Percentiles rank a stretch among this genome's conserved stretches.
These are phyloP conservation scores for Hydrocynus forskahlii DNA, from an alignment of 2,797 vertebrate species.

Conservation along the genomic window DNA sequence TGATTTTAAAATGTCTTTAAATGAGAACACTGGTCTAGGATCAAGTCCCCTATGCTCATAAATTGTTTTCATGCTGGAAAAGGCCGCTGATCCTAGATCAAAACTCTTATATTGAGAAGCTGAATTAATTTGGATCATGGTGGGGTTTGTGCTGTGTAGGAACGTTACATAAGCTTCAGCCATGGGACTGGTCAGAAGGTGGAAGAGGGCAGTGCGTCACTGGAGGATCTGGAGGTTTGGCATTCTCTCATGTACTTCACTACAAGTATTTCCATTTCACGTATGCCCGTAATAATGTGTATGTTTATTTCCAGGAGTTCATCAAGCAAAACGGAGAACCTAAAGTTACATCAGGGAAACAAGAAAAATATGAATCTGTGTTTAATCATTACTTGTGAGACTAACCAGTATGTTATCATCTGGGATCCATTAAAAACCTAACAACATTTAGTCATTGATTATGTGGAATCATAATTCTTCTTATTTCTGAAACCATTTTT, in stretches of 20 bases:
- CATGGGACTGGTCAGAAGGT: constrained; percentile 68
- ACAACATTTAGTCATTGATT: background rate
- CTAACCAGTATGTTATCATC: background rate
- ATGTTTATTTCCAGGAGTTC: constrained; percentile 65
- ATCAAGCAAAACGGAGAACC: constrained; percentile 70
- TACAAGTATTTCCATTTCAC: background rate
- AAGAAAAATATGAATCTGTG: constrained; percentile 74
- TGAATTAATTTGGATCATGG: background rate
- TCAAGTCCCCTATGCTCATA: background rate
- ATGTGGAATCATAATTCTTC: background rate
- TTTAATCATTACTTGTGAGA: constrained; percentile 71
- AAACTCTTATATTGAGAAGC: background rate
- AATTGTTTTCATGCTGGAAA: background rate
- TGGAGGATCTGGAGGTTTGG: constrained; percentile 74
- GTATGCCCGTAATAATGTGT: background rate
- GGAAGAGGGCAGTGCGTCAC: constrained; percentile 65
- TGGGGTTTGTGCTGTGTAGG: constrained; percentile 60
- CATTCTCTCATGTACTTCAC: background rate
- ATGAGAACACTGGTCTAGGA: background rate
- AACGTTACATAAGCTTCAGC: constrained; percentile 72
- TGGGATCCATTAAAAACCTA: background rate
- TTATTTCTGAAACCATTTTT: background rate
- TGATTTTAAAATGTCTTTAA: background rate
- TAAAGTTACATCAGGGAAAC: constrained; percentile 70
- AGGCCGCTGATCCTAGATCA: background rate